Conservation (phyloP, 2,797 vertebrate species). For the Urocyon cinereoargenteus region DNA sequence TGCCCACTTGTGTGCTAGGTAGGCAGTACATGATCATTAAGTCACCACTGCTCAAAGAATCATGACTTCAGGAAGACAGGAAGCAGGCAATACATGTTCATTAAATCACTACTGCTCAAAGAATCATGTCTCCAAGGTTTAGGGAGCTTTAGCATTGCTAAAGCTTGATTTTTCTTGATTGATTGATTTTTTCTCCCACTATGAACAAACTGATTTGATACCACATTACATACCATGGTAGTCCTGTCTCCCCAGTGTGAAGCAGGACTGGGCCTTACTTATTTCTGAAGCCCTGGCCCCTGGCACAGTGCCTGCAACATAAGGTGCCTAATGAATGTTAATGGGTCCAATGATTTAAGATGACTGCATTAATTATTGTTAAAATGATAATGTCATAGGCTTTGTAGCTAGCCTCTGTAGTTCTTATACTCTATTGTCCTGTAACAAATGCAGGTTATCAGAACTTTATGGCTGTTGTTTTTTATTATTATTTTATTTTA, state of each 20-base stretch:
- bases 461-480: neutral
- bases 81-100: too few species aligned
- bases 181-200: neutral
- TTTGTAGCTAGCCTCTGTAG: neutral
- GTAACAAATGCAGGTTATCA: neutral
- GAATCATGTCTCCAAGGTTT: neutral
- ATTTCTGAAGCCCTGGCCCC: neutral
- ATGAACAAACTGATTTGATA: neutral
- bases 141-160: neutral
- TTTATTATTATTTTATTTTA: neutral
- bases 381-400: neutral
- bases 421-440: neutral
- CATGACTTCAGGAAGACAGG: neutral
- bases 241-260: neutral
- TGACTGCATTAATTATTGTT: neutral
- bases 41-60: too few species aligned
- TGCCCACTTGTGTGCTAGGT: neutral
- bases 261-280: neutral
- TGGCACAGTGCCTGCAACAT: neutral
- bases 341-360: neutral
- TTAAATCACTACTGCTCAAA: too few species aligned
- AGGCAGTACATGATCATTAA: too few species aligned
- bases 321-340: neutral
- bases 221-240: accelerated
- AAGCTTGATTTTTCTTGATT: too few species aligned